phyloP scores from a whole-genome alignment of 2,888 invertebrate species.

The Erebia palarica region DNA sequence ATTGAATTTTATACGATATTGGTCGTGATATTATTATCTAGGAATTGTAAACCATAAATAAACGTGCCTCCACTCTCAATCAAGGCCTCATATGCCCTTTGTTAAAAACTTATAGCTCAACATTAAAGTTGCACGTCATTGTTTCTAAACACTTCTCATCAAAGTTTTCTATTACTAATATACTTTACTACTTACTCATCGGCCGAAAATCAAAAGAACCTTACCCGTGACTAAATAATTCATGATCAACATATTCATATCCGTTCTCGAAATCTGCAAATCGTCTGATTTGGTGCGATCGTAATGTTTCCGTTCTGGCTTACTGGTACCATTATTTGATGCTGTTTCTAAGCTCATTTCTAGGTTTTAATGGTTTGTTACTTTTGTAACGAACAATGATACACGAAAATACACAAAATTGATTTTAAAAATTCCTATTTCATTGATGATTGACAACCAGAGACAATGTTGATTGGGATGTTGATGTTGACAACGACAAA shows the following conservation, averaged over 20 bases:
- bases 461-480: too few relatives aligned
- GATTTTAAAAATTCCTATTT: not conserved
- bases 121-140: not conserved
- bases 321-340: slow-evolving; percentile 62
- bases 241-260: slow-evolving; percentile 99
- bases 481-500: too few relatives aligned
- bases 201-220: slow-evolving; percentile 13
- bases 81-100: not conserved
- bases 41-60: not conserved
- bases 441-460: too few relatives aligned
- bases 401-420: slow-evolving; percentile 38
- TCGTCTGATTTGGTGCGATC: slow-evolving; percentile 88
- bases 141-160: not conserved
- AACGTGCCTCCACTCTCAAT: not conserved
- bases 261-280: slow-evolving; percentile 91
- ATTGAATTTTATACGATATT: not conserved
- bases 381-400: slow-evolving; percentile 5
- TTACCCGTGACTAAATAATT: slow-evolving; percentile 98
- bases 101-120: not conserved
- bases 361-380: slow-evolving; percentile 8
- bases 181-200: not conserved
- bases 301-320: slow-evolving; percentile 82
- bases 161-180: not conserved
- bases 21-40: not conserved
- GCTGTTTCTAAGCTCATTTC: slow-evolving; percentile 72